These are phyloP conservation scores for Drosophila affinis DNA, from an alignment of 2,888 invertebrate genomes.

Conservation along the genomic window DNA sequence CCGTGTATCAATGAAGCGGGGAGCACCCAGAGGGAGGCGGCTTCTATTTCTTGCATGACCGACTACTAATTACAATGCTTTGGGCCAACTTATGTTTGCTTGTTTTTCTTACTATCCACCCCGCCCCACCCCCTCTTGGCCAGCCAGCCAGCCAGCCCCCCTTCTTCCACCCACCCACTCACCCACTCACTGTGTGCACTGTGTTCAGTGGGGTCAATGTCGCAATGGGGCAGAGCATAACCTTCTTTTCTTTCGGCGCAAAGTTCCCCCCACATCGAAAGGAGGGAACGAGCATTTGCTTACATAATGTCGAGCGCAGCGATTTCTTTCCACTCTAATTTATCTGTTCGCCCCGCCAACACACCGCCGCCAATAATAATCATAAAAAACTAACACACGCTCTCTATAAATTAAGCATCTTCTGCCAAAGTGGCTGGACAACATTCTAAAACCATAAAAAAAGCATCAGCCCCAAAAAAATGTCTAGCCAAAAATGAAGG, in stretches of 20 bases:
- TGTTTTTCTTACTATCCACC: constrained; percentile 23
- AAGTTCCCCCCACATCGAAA: constrained; percentile 14
- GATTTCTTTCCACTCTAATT: constrained; percentile 45
- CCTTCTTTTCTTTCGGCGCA: constrained; percentile 30
- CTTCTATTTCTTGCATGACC: constrained; percentile 81
- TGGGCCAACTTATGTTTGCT: constrained; percentile 34
- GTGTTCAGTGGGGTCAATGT: constrained; percentile 73
- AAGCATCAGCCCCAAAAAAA: constrained; percentile 38
- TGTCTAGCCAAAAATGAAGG: constrained; percentile 38
- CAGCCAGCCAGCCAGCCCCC: constrained; percentile 5
- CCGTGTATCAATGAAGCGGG: constrained; percentile 73
- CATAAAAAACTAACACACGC: constrained; percentile 38
- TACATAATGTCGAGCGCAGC: constrained; percentile 31
- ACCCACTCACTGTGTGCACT: neutral
- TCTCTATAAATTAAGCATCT: constrained; percentile 62
- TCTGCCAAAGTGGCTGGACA: constrained; percentile 69
- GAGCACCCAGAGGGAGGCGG: constrained; percentile 37
- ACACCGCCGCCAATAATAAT: constrained; percentile 44
- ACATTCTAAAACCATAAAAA: constrained; percentile 78
- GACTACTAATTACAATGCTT: constrained; percentile 79
- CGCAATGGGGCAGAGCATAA: constrained; percentile 59
- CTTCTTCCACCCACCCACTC: constrained; percentile 14
- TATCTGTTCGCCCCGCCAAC: constrained; percentile 59
- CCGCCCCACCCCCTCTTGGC: constrained; percentile 18
- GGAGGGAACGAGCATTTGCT: constrained; percentile 23